Conservation (phyloP, 2,888 invertebrate species). For the Pachycephus smyrnensis region DNA sequence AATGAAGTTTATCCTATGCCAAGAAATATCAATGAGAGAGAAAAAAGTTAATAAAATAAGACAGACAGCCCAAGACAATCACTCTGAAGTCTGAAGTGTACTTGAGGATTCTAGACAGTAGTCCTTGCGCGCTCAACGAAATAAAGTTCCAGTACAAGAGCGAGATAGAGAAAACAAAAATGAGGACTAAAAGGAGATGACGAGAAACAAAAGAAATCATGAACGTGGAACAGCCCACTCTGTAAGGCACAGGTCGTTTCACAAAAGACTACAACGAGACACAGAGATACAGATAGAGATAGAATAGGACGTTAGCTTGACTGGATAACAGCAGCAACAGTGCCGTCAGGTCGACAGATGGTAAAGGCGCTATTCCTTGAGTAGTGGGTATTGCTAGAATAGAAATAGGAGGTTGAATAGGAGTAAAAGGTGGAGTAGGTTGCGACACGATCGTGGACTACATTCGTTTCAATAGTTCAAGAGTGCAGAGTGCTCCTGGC, state of each 20-base stretch:
- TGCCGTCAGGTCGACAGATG: background rate
- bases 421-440: constrained; percentile 27
- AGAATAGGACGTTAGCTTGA: background rate
- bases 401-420: background rate
- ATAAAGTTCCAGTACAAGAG: background rate
- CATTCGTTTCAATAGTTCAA: constrained; percentile 52
- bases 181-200: background rate
- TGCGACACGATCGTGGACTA: constrained; percentile 51
- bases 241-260: background rate
- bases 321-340: background rate
- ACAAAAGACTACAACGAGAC: background rate
- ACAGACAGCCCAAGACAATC: background rate
- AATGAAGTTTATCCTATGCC: background rate
- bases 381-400: background rate
- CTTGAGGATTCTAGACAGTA: background rate
- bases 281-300: background rate
- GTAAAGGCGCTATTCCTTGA: background rate
- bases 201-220: background rate
- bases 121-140: background rate
- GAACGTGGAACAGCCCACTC: background rate
- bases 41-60: background rate
- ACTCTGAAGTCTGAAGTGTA: background rate
- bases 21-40: background rate
- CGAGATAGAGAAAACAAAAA: background rate
- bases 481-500: constrained; percentile 39